Percentiles rank a stretch among this genome's conserved stretches.
These are phyloP conservation scores for Pachliopta kotzebuea DNA, from an alignment of 2,888 invertebrate species.

Conservation along the genomic window DNA sequence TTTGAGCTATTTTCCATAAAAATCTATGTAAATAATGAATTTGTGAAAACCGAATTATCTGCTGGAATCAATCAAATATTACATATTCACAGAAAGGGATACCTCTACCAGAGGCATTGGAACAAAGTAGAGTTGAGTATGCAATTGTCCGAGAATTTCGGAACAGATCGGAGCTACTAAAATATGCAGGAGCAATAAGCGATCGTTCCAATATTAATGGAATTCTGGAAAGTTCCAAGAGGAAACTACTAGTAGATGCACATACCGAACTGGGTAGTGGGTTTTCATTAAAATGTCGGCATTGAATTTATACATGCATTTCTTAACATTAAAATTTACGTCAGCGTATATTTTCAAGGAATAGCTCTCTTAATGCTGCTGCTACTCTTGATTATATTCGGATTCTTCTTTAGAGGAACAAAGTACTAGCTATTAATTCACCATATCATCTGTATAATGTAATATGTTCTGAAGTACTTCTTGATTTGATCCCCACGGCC, in stretches of 20 bases:
- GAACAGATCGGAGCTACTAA: slow-evolving; percentile 26
- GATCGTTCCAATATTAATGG: slow-evolving; percentile 30
- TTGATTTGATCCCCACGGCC: too few relatives aligned
- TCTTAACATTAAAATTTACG: neutral
- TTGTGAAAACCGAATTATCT: too few relatives aligned
- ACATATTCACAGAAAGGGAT: neutral
- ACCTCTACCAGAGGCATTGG: neutral
- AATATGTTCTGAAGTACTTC: too few relatives aligned
- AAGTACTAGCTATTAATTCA: too few relatives aligned
- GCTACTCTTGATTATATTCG: too few relatives aligned
- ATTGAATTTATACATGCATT: neutral
- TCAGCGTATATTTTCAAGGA: too few relatives aligned
- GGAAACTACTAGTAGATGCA: slow-evolving; percentile 25
- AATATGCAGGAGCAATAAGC: slow-evolving; percentile 30
- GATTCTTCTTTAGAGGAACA: too few relatives aligned
- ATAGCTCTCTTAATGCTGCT: too few relatives aligned
- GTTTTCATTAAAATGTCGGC: slow-evolving; percentile 14
- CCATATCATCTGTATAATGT: too few relatives aligned
- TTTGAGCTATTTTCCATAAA: too few relatives aligned
- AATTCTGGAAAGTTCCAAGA: slow-evolving; percentile 28
- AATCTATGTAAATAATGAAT: too few relatives aligned
- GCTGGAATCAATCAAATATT: neutral
- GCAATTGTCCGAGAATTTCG: slow-evolving; percentile 27
- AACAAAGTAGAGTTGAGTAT: slow-evolving; percentile 19
- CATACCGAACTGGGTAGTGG: slow-evolving; percentile 19